Evolutionary conservation across 2,797 vertebrate species (phyloP), one percentile per base, ranked within the genome.

Genomic region (Falco novaeseelandiae): DNA sequence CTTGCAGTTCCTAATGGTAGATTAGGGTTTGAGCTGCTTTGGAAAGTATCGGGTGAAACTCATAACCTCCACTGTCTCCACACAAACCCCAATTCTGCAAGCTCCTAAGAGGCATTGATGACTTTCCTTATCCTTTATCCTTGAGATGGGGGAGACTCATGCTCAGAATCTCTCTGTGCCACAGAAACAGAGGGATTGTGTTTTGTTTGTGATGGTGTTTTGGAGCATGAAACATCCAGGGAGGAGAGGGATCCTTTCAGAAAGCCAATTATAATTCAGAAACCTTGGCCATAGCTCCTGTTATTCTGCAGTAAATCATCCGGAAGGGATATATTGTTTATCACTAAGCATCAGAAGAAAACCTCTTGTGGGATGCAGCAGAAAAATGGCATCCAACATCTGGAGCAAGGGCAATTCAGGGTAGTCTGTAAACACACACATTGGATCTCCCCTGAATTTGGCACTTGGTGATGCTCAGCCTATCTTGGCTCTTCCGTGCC

Each of bases 351-450:
- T 30, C 58, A 62, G 29, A 89, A 80, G 57, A 87, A 92, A 66
- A 66, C 8, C 12, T 70, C 16, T 3, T 29, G 26, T 14, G n/a
- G 11, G n/a, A 38, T 25, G 22, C 86, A 67, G 72, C 6, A 49
- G 73, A n/a, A 78, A 63, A 92, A 71, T 36, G 0, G 13, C 77
- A 71, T 13, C 14, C 19, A 6, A 3, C 17, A 20, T 32, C 61
- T 42, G 69, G 15, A 67, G 14, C 44, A 29, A 0, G 29, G 46
- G 27, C 3, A 18, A 3, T n/a, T 62, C 54, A 2, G 3, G 22
- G 8, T 21, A 40, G 17, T 34, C n/a, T 29, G 18, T 32, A 17
- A 51, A n/a, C 3, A 74, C 22, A 20, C 2, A 1, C 0, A 15
- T 6, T n/a, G n/a, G 27, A 19, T 63, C 40, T 59, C 40, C 66